These are phyloP conservation scores for Didymodactylos carnosus DNA, from an alignment of 2,888 invertebrate species.

Conservation along the genomic window DNA sequence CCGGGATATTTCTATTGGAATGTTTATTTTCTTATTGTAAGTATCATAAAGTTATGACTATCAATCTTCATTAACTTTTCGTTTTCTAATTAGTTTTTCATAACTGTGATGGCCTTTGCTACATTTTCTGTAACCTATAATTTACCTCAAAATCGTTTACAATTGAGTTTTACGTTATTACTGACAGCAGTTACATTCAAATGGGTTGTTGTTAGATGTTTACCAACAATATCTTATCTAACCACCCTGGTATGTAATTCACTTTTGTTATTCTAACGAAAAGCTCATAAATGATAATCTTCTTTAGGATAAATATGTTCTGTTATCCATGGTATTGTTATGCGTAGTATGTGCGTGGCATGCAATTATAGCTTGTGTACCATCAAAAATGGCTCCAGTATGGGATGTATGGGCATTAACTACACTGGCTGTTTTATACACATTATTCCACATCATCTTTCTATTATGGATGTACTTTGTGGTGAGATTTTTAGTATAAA, in stretches of 20 bases:
- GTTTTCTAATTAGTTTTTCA: conserved; percentile 25
- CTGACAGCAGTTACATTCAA: conserved; percentile 33
- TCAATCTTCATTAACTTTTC: not conserved
- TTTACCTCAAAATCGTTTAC: conserved; percentile 28
- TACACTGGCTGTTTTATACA: conserved; percentile 20
- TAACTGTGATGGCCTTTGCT: conserved; percentile 29
- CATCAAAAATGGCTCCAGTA: not conserved
- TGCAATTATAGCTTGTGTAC: conserved; percentile 16
- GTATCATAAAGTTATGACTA: not conserved
- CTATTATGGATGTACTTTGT: conserved; percentile 24
- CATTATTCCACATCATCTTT: conserved; percentile 26
- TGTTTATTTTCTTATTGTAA: conserved; percentile 7
- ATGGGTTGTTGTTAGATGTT: conserved; percentile 31
- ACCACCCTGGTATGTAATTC: conserved; percentile 27
- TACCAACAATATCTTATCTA: conserved; percentile 31
- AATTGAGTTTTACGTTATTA: conserved; percentile 30
- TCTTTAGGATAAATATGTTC: conserved; percentile 27
- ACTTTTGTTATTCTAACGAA: conserved; percentile 6
- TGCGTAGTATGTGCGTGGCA: conserved; percentile 29
- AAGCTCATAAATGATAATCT: not conserved
- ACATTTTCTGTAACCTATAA: conserved; percentile 29
- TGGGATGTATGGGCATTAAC: conserved; percentile 15
- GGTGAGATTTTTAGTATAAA: conserved; percentile 19
- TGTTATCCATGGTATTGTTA: conserved; percentile 25
- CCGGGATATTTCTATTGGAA: conserved; percentile 13